These are phyloP conservation scores for Spilosoma lubricipeda DNA, from an alignment of 2,888 invertebrate genomes.

Conservation along the genomic window DNA sequence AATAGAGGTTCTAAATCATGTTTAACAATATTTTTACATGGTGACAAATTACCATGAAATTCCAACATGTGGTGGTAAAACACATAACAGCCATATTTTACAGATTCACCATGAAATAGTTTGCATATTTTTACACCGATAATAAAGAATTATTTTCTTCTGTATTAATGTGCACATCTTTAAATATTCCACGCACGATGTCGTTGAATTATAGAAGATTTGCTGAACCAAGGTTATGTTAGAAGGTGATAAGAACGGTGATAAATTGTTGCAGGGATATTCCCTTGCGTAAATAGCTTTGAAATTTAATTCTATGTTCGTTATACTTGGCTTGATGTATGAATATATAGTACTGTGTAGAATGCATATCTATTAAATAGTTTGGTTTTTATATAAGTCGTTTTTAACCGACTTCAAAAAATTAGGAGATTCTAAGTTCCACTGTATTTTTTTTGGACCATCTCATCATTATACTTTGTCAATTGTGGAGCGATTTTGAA, in stretches of 20 bases:
- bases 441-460: too few species aligned
- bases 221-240: slow-evolving; percentile 2
- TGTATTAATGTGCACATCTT: background rate
- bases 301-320: background rate
- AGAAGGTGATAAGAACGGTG: slow-evolving; percentile 8
- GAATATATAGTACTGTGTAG: background rate
- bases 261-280: slow-evolving; percentile 4
- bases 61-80: background rate
- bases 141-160: background rate
- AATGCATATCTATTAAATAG: background rate
- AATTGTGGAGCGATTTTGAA: too few species aligned
- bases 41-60: background rate
- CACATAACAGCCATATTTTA: background rate
- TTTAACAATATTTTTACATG: background rate
- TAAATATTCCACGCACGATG: slow-evolving; percentile 1
- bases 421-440: too few species aligned
- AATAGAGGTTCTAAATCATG: background rate
- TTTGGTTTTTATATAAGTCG: too few species aligned
- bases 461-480: too few species aligned
- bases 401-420: too few species aligned
- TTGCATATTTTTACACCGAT: background rate
- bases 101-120: background rate
- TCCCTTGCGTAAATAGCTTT: background rate
- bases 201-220: slow-evolving; percentile 5
- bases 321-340: background rate